These are phyloP conservation scores for Lysandra bellargus DNA, from an alignment of 2,888 invertebrate species.

Conservation along the genomic window DNA sequence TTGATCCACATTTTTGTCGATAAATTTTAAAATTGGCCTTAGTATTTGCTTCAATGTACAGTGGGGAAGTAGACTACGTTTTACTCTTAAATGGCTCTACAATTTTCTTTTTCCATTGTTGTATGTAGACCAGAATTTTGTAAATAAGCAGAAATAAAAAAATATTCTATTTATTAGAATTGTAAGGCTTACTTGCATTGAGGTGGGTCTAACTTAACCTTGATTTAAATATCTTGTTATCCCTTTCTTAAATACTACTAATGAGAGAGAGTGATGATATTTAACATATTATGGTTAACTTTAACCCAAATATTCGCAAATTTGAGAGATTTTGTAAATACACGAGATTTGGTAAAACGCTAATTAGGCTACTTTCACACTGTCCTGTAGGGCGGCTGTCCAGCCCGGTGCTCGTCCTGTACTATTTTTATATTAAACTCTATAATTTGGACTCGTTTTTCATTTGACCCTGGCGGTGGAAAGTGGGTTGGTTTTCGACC, in stretches of 20 bases:
- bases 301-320: neutral
- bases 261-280: neutral
- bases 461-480: constrained; percentile 64
- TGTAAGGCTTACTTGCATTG: neutral
- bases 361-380: constrained; percentile 32
- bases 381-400: constrained; percentile 33
- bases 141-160: too few relatives aligned
- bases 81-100: neutral
- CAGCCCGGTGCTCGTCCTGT: constrained; percentile 37
- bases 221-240: neutral
- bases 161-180: neutral
- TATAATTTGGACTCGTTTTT: constrained; percentile 60
- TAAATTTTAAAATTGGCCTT: neutral
- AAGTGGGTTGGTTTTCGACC: constrained; percentile 60
- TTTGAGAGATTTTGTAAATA: neutral
- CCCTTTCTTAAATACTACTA: too few relatives aligned
- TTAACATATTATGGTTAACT: too few relatives aligned
- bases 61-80: constrained; percentile 2
- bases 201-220: neutral
- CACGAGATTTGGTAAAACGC: constrained; percentile 2
- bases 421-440: constrained; percentile 52
- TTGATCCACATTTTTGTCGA: neutral
- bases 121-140: neutral
- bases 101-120: neutral
- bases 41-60: neutral